Conservation (phyloP, 2,888 invertebrate genomes). For the Stenotaenia linearis region DNA sequence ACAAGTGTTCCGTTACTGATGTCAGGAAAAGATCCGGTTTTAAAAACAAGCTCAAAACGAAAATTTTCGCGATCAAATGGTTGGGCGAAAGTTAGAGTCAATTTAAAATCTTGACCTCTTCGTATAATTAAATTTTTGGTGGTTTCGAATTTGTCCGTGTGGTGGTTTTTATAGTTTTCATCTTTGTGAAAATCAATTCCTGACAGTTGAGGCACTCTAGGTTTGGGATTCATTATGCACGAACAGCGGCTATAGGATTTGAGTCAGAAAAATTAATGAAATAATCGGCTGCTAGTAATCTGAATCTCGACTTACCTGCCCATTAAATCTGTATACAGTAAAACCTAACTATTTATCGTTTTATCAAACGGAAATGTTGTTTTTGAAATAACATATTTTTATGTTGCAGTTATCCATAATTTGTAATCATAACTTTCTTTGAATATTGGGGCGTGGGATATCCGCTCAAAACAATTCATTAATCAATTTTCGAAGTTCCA, state of each 20-base stretch:
- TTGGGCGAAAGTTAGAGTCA: neutral
- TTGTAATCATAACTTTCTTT: neutral
- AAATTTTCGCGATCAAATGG: neutral
- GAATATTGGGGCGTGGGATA: neutral
- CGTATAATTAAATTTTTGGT: neutral
- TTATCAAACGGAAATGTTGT: neutral
- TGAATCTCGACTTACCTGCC: neutral
- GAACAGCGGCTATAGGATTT: neutral
- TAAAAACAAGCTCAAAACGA: neutral
- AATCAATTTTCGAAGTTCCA: neutral
- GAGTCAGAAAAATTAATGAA: neutral
- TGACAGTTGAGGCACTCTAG: neutral
- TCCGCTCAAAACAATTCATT: neutral
- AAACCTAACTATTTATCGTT: neutral
- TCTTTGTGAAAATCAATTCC: neutral
- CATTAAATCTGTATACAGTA: neutral
- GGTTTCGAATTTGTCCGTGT: neutral
- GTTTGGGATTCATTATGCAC: neutral
- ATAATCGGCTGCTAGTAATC: neutral
- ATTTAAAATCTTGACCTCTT: neutral
- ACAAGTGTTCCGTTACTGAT: neutral
- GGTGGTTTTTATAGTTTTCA: neutral
- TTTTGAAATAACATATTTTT: neutral
- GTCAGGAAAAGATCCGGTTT: neutral
- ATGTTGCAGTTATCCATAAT: neutral